Evolutionary conservation across 1,140 invertebrate genomes (phyloP), one percentile per base, ranked within the genome.

Genomic region (Eupeodes corollae): DNA sequence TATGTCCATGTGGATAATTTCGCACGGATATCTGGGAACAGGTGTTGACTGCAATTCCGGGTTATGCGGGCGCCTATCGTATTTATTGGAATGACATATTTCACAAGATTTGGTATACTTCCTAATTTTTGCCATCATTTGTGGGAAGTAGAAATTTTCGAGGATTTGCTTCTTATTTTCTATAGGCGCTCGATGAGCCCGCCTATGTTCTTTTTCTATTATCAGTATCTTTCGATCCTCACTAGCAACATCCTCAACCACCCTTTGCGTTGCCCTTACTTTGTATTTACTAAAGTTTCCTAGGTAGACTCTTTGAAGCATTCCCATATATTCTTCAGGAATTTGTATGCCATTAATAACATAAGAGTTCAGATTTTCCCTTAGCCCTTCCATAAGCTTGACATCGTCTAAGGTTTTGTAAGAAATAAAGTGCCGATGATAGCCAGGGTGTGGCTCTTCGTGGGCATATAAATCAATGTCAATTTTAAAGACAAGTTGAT

Each of bases 291-390:
- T 32, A 32, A 49, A 49, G 14, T 46, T 8, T 43, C 46, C 43
- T 32, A 42, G 33, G 30, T 34, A 50, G 5, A 50, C 21, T 16
- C 43, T 18, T 32, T 50, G 39, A 13, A 50, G 15, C 19, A 47
- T 10, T 13, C 6, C 2, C 1, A 50, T 30, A 11, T 45, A 31
- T 37, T 46, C 34, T 26, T 48, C 43, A 6, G 38, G 38, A 2
- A 49, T 46, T 46, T 52, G 45, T 12, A 49, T 30, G 15, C 43
- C 51, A 49, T 52, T 48, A 1, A 45, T 11, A n/a, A 48, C 15
- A 38, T 45, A 42, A 8, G 43, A 32, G 14, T 32, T 31, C 1
- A 46, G 40, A 12, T 26, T 32, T 15, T 50, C 34, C 16, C 38
- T 49, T 15, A 52, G 21, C 9, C 30, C 35, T 6, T 30, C 13